Conservation (phyloP, 1,140 invertebrate species). For the Limonius californicus region DNA sequence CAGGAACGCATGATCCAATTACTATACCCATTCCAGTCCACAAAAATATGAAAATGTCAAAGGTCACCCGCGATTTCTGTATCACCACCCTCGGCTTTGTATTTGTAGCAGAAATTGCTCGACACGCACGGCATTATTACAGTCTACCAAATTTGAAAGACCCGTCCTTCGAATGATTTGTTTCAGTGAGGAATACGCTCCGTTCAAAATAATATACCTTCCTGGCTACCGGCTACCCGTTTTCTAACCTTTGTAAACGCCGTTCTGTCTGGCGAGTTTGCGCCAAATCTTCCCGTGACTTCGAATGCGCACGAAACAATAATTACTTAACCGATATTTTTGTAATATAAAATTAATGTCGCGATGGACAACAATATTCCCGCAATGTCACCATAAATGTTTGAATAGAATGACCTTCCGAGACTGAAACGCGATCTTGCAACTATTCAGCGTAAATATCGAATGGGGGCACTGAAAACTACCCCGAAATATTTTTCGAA, state of each 20-base stretch:
- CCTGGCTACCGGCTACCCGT: neutral
- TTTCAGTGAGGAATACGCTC: neutral
- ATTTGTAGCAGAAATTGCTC: neutral
- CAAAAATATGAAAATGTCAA: conserved; percentile 5
- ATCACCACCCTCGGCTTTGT: neutral
- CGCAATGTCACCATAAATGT: too few relatives aligned
- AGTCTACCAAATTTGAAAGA: neutral
- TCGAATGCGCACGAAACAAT: conserved; percentile 4
- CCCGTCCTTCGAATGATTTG: too few relatives aligned
- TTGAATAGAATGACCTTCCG: too few relatives aligned
- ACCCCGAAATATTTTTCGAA: too few relatives aligned
- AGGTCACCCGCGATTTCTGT: neutral
- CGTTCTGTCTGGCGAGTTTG: neutral
- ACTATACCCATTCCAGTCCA: conserved; percentile 63
- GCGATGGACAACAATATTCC: too few relatives aligned
- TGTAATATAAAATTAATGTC: too few relatives aligned
- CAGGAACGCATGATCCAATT: conserved; percentile 68
- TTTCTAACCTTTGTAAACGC: neutral
- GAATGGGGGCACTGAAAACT: too few relatives aligned
- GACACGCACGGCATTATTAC: neutral
- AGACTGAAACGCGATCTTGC: too few relatives aligned
- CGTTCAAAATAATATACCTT: neutral
- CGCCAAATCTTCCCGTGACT: neutral
- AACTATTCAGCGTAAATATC: too few relatives aligned
- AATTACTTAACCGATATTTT: conserved; percentile 9